phyloP scores from a whole-genome alignment of 2,113 vertebrate species.

The Cichladusa arquata region DNA sequence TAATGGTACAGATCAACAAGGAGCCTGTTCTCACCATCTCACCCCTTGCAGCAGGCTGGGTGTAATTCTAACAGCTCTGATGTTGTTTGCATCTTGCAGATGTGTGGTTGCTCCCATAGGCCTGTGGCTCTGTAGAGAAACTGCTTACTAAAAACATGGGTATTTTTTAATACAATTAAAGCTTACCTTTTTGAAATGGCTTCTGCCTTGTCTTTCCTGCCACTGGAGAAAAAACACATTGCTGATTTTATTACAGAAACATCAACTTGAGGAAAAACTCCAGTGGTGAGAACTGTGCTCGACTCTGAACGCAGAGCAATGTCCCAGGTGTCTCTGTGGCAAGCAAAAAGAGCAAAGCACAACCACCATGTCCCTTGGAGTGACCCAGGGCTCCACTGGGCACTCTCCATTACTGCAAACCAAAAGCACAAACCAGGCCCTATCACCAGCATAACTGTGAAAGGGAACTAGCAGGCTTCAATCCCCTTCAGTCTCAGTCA shows the following conservation, averaged over 20 bases:
- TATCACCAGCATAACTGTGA: not conserved
- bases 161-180: constrained; percentile 77
- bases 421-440: not conserved
- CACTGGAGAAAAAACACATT: not conserved
- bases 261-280: not conserved
- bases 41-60: not conserved
- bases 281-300: not conserved
- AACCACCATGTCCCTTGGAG: not conserved
- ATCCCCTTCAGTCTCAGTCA: not conserved
- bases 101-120: constrained; percentile 41
- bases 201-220: constrained; percentile 36
- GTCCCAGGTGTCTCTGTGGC: not conserved
- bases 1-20: not conserved
- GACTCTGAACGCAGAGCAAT: not conserved
- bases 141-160: constrained; percentile 66
- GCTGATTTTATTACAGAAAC: not conserved
- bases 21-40: not conserved
- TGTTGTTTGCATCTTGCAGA: constrained; percentile 57
- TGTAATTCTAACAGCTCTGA: constrained; percentile 3
- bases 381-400: not conserved
- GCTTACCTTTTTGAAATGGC: constrained; percentile 71
- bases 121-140: constrained; percentile 55
- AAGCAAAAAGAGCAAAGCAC: constrained; percentile 9
- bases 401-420: not conserved
- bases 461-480: not conserved